Evolutionary conservation across 1,140 invertebrate species (phyloP).

Genomic region (Helicoverpa zea): DNA sequence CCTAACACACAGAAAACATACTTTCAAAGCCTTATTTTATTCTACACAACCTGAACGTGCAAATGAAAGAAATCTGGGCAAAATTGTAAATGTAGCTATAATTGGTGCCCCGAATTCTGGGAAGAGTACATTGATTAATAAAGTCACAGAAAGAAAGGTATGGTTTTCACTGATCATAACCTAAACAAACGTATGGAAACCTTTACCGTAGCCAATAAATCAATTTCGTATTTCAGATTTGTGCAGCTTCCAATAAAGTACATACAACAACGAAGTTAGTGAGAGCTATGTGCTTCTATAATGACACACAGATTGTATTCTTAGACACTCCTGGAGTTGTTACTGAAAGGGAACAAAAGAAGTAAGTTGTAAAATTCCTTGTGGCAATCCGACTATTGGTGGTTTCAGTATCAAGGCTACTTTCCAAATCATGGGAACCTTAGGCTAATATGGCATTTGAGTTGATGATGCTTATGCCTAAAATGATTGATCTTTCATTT

Average conservation of each 20-base stretch:
- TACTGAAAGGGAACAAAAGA: slow-evolving; percentile 89
- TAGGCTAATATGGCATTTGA: too few species aligned
- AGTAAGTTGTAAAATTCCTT: slow-evolving; percentile 77
- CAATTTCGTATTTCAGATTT: slow-evolving; percentile 88
- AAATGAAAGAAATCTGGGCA: slow-evolving; percentile 71
- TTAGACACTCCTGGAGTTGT: slow-evolving; percentile 95
- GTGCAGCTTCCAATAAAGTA: slow-evolving; percentile 95
- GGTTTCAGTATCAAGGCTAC: too few species aligned
- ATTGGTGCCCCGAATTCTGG: slow-evolving; percentile 97
- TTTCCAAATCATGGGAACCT: too few species aligned
- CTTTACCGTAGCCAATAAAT: not conserved
- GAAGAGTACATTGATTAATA: slow-evolving; percentile 98
- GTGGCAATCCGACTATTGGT: too few species aligned
- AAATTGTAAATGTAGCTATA: slow-evolving; percentile 93
- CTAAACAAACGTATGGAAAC: slow-evolving; percentile 3
- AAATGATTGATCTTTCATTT: too few species aligned
- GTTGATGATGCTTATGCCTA: too few species aligned
- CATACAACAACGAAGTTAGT: slow-evolving; percentile 94
- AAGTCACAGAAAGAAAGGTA: slow-evolving; percentile 93
- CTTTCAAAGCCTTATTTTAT: slow-evolving; percentile 63
- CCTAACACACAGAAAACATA: slow-evolving; percentile 49
- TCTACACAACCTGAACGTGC: slow-evolving; percentile 71
- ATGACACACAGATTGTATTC: slow-evolving; percentile 95
- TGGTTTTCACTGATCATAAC: slow-evolving; percentile 16
- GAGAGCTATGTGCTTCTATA: slow-evolving; percentile 90